A percentile compares a stretch with the other conserved stretches of the same genome.
phyloP scores from a whole-genome alignment of 2,113 vertebrate species.

The Seriola rivoliana region DNA sequence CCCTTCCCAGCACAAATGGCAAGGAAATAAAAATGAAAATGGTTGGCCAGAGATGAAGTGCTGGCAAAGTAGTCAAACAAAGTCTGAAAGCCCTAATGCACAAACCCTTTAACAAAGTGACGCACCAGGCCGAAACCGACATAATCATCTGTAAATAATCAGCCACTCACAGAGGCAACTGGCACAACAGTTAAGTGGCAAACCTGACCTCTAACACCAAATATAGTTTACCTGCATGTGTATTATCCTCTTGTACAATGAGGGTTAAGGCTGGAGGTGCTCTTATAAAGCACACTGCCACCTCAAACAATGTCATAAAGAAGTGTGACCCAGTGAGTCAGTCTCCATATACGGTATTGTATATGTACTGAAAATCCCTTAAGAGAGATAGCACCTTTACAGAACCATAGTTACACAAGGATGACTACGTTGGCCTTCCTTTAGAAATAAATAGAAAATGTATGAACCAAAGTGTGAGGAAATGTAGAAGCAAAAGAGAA shows the following conservation, averaged over 20 bases:
- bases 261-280: background rate
- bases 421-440: background rate
- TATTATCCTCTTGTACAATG: background rate
- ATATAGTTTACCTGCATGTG: background rate
- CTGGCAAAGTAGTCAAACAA: constrained; percentile 34
- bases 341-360: background rate
- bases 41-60: constrained; percentile 16
- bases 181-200: background rate
- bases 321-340: background rate
- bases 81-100: constrained; percentile 16
- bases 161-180: background rate
- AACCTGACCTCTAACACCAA: constrained; percentile 1
- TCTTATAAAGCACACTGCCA: background rate
- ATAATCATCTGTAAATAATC: constrained; percentile 17
- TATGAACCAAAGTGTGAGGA: background rate
- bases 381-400: background rate
- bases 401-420: background rate
- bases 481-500: background rate
- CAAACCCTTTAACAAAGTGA: constrained; percentile 13
- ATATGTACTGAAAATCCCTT: background rate
- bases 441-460: background rate
- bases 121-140: background rate
- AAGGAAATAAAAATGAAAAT: constrained; percentile 30
- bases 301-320: background rate
- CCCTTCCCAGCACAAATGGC: constrained; percentile 31